phyloP scores from a whole-genome alignment of 2,888 invertebrate species.

The Cheilosia impressa region DNA sequence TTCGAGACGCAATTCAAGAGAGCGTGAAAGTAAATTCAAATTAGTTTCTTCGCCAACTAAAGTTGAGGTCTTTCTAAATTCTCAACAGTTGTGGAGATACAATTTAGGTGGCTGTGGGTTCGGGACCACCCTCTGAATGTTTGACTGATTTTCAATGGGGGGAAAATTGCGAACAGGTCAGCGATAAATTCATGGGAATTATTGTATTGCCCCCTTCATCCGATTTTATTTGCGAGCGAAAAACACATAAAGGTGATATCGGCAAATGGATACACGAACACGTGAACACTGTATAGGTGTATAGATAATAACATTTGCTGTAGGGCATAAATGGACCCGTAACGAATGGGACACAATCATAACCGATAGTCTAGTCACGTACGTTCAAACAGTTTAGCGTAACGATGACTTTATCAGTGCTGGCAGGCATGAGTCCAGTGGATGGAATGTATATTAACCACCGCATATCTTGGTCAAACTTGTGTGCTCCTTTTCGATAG shows the following conservation, averaged over 20 bases:
- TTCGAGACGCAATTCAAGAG: slow-evolving; percentile 23
- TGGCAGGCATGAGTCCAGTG: slow-evolving; percentile 67
- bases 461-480: slow-evolving; percentile 63
- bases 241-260: slow-evolving; percentile 63
- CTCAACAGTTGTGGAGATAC: slow-evolving; percentile 4
- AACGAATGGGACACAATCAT: slow-evolving; percentile 71
- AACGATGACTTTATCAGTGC: slow-evolving; percentile 73
- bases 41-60: slow-evolving; percentile 52
- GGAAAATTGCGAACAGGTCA: slow-evolving; percentile 72
- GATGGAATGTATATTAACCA: slow-evolving; percentile 45
- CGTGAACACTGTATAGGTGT: slow-evolving; percentile 19
- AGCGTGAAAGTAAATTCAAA: slow-evolving; percentile 73
- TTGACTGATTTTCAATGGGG: slow-evolving; percentile 71
- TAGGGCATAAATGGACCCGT: slow-evolving; percentile 62
- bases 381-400: slow-evolving; percentile 72
- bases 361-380: slow-evolving; percentile 71
- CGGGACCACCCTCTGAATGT: slow-evolving; percentile 31
- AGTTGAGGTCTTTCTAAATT: slow-evolving; percentile 41
- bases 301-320: slow-evolving; percentile 69
- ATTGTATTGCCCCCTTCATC: slow-evolving; percentile 50
- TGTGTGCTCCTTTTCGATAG: slow-evolving; percentile 32
- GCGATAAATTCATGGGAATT: slow-evolving; percentile 71
- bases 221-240: slow-evolving; percentile 59
- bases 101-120: background rate
- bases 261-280: background rate